Evolutionary conservation across 2,797 vertebrate species (phyloP).

Genomic region (Dipus sagitta): DNA sequence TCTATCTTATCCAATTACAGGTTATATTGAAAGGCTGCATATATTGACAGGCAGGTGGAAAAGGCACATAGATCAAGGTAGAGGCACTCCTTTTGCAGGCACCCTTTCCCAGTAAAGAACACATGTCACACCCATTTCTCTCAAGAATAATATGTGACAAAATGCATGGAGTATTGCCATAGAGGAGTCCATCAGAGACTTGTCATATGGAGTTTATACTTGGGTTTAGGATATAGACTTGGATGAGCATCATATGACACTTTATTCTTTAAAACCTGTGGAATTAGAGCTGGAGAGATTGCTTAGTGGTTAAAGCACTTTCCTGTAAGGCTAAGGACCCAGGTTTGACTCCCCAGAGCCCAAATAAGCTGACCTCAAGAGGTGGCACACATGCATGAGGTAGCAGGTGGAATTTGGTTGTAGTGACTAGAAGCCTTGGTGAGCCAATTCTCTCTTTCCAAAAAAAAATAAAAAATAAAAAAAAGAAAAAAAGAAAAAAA

Average conservation of each 20-base stretch:
- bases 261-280: neutral
- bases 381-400: too few species aligned
- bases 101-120: rapidly evolving
- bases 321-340: too few species aligned
- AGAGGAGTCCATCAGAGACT: neutral
- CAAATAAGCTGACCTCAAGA: too few species aligned
- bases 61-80: rapidly evolving
- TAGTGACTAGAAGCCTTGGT: too few species aligned
- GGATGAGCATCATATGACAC: neutral
- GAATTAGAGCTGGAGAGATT: neutral
- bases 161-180: neutral
- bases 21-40: neutral
- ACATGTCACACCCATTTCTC: neutral
- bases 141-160: rapidly evolving
- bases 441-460: too few species aligned
- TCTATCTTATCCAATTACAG: neutral
- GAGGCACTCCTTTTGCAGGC: neutral
- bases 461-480: too few species aligned
- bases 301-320: too few species aligned
- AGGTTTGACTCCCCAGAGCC: too few species aligned
- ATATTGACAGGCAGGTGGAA: neutral
- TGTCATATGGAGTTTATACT: neutral
- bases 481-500: too few species aligned
- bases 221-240: neutral
- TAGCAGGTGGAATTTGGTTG: too few species aligned